Evolutionary conservation across 2,888 invertebrate species (phyloP).

Genomic region (Lasioglossum pauxillum): DNA sequence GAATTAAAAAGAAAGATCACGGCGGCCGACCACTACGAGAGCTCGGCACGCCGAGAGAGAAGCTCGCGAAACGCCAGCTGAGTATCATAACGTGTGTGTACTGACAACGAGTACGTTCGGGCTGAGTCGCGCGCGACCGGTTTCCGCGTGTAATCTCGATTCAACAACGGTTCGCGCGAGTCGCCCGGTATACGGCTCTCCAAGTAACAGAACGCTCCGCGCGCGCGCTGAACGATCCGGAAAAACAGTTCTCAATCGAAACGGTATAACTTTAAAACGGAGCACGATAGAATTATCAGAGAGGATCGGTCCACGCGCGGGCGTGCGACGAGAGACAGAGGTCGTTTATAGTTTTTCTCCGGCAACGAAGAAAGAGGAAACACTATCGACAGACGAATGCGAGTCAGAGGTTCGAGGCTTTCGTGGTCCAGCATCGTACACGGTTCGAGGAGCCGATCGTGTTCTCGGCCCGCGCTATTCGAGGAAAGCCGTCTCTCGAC

Average conservation of each 20-base stretch:
- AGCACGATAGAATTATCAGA: not conserved
- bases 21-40: not conserved
- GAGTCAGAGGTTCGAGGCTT: conserved; percentile 3
- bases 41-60: not conserved
- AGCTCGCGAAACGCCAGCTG: not conserved
- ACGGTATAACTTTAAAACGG: not conserved
- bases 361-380: not conserved
- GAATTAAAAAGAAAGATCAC: not conserved
- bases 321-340: not conserved
- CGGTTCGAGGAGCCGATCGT: not conserved
- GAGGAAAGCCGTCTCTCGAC: not conserved
- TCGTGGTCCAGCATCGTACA: not conserved
- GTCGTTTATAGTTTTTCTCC: not conserved
- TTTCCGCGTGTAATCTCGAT: not conserved
- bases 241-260: not conserved
- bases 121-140: not conserved
- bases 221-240: not conserved
- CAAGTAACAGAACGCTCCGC: not conserved
- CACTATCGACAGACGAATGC: not conserved
- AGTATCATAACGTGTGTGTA: conserved; percentile 5
- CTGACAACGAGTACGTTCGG: not conserved
- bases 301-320: not conserved
- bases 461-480: not conserved
- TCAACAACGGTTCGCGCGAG: not conserved
- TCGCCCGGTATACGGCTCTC: not conserved